Conservation (phyloP, 2,113 vertebrate genomes). For the Plecturocebus donacophilus region DNA sequence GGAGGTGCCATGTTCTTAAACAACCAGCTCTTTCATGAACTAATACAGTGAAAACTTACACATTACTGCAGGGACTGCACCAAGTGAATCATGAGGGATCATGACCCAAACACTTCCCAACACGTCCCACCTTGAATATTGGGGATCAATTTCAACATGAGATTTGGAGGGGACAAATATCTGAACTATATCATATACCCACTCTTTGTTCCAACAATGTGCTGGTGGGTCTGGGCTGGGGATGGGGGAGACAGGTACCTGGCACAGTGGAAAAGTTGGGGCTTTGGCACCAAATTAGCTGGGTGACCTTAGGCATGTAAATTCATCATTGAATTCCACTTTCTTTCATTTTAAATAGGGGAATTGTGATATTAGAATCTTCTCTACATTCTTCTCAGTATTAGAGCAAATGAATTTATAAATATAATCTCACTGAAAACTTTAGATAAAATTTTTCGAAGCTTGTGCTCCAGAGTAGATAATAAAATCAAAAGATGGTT, state of each 20-base stretch:
- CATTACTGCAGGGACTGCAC: background rate
- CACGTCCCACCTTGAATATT: background rate
- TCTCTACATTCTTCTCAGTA: background rate
- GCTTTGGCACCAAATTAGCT: background rate
- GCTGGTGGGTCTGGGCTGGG: background rate
- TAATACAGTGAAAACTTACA: background rate
- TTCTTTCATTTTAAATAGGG: background rate
- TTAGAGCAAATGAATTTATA: background rate
- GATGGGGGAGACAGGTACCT: accelerated
- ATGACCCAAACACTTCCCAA: background rate
- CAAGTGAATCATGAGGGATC: background rate
- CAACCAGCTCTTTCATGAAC: background rate
- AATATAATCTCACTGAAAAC: background rate
- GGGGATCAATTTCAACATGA: background rate
- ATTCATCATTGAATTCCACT: background rate
- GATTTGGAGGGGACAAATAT: background rate
- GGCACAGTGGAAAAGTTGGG: background rate
- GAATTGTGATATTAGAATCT: background rate
- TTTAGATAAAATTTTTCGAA: background rate
- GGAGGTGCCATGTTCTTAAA: background rate
- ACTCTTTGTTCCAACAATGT: background rate
- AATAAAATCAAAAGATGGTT: background rate
- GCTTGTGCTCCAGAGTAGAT: background rate
- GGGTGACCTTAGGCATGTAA: background rate
- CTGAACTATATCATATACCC: background rate